These are phyloP conservation scores for Abrostola tripartita DNA, from an alignment of 2,888 invertebrate species.

Conservation along the genomic window DNA sequence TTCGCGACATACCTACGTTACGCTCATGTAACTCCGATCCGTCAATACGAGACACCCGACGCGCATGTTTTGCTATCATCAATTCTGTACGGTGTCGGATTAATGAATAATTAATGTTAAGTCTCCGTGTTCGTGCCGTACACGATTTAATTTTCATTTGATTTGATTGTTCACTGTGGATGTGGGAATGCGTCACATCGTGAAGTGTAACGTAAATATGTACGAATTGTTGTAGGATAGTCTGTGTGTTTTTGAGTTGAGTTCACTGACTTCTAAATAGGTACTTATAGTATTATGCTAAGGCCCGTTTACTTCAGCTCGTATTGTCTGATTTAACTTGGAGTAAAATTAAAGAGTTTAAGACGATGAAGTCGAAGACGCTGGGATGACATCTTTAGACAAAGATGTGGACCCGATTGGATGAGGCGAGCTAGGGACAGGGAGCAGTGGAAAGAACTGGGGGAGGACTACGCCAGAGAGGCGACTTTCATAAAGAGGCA, in stretches of 20 bases:
- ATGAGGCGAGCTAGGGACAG: too few relatives aligned
- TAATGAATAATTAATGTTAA: conserved; percentile 76
- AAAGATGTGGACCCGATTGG: too few relatives aligned
- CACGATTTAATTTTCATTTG: conserved; percentile 77
- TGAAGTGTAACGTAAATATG: conserved; percentile 64
- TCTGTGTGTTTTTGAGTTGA: conserved; percentile 15
- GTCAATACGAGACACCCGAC: conserved; percentile 57
- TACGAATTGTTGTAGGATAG: conserved; percentile 22
- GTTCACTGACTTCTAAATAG: too few relatives aligned
- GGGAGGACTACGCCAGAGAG: too few relatives aligned
- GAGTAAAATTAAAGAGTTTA: too few relatives aligned
- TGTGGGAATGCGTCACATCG: conserved; percentile 58
- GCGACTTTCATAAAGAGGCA: too few relatives aligned
- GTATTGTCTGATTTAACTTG: too few relatives aligned
- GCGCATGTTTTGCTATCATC: conserved; percentile 70
- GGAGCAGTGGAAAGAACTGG: too few relatives aligned
- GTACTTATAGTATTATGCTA: too few relatives aligned
- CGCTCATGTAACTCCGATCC: conserved; percentile 41
- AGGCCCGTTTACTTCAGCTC: too few relatives aligned
- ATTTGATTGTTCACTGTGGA: conserved; percentile 56
- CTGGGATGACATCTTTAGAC: too few relatives aligned
- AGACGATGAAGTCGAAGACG: too few relatives aligned
- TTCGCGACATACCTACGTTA: conserved; percentile 9
- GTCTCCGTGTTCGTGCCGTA: conserved; percentile 69
- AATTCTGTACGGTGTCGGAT: conserved; percentile 66